Evolutionary conservation across 2,888 invertebrate species (phyloP).

Genomic region (Junonia oenone): DNA sequence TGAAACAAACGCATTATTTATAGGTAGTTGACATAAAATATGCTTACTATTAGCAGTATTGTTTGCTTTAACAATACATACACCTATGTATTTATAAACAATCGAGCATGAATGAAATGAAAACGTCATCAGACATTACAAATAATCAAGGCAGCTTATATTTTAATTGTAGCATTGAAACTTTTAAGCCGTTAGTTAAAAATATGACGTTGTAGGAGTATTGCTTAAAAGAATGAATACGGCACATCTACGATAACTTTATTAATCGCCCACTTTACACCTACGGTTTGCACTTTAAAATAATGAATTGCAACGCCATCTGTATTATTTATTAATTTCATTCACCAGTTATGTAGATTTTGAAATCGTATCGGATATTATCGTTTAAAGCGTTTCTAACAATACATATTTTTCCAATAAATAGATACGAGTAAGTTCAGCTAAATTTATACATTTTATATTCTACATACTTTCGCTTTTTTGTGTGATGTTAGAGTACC

Average conservation of each 20-base stretch:
- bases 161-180: no score
- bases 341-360: not conserved
- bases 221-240: not conserved
- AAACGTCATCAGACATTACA: constrained; percentile 7
- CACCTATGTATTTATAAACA: constrained; percentile 6
- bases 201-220: not conserved
- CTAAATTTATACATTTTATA: no score
- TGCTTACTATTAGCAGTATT: constrained; percentile 12
- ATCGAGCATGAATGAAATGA: constrained; percentile 10
- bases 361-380: no score
- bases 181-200: no score
- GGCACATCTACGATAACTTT: not conserved
- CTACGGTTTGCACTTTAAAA: constrained; percentile 6
- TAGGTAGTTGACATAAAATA: not conserved
- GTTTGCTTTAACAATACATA: constrained; percentile 11
- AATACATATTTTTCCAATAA: no score
- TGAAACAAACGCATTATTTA: not conserved
- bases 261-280: constrained; percentile 7
- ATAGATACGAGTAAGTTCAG: no score
- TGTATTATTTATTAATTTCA: not conserved
- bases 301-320: constrained; percentile 1
- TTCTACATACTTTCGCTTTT: no score
- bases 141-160: not conserved
- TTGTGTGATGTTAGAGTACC: no score
- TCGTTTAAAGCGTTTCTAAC: no score